Conservation (phyloP, 2,888 invertebrate genomes). For the Andrena fulva region DNA sequence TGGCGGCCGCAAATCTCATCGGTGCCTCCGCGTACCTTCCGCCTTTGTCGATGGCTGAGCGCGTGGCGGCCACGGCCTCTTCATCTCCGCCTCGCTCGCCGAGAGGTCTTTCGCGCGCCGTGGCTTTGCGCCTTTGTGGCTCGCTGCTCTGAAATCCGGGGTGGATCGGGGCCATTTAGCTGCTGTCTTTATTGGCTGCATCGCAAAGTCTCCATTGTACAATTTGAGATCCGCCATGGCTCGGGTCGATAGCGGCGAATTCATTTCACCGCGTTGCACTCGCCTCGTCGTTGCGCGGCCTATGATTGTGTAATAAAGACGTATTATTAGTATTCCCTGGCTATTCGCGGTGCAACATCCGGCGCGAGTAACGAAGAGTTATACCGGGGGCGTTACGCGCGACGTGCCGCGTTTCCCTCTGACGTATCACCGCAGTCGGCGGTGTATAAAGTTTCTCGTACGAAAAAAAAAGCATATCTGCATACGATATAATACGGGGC, state of each 20-base stretch:
- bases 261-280: background rate
- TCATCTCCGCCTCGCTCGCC: too few relatives aligned
- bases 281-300: background rate
- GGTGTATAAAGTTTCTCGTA: background rate
- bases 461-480: constrained; percentile 19
- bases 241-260: background rate
- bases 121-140: too few relatives aligned
- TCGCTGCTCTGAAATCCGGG: too few relatives aligned
- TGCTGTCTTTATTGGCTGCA: too few relatives aligned
- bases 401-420: constrained; percentile 10
- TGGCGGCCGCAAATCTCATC: too few relatives aligned
- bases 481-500: constrained; percentile 17
- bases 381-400: constrained; percentile 4
- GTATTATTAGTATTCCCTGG: background rate
- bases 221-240: too few relatives aligned
- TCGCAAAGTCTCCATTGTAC: too few relatives aligned
- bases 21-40: too few relatives aligned
- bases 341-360: background rate
- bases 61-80: too few relatives aligned
- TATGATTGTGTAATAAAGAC: background rate
- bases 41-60: too few relatives aligned
- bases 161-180: too few relatives aligned
- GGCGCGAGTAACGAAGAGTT: constrained; percentile 15
- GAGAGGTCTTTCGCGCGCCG: too few relatives aligned
- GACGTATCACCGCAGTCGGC: constrained; percentile 11